Evolutionary conservation across 2,113 vertebrate genomes (phyloP), one percentile per base, ranked within the genome.

Genomic region (Tychaedon coryphoeus): DNA sequence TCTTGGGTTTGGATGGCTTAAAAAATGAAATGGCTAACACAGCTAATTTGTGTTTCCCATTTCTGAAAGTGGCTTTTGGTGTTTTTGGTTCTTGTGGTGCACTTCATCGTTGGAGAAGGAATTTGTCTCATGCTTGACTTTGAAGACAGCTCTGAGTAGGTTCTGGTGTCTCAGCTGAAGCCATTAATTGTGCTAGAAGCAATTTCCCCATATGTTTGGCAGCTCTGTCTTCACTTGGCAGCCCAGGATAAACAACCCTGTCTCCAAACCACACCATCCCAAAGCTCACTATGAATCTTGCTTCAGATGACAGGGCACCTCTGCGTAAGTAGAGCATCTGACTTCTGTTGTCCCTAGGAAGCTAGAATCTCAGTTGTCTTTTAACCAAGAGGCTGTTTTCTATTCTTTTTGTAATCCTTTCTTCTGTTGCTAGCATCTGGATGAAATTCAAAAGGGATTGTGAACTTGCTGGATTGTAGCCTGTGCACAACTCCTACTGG

Each of bases 231-330:
- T 93, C 45, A 24, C 82, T 96, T 95, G 96, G 95, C 94, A 96
- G 71, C 78, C 43, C 67, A 65, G 85, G 82, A 88, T 93, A 96
- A 96, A 96, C 93, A 96, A 64, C 53, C 60, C 72, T 58, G 75
- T 84, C 86, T 96, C 95, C 90, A 96, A 96, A 96, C 95, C 95
- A 90, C 95, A 96, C 95, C 48, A 77, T 94, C 96, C 82, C 95
- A 90, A 80, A 93, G 88, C 78, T 94, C 86, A 84, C 90, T 64
- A 92, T 96, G 94, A 96, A 96, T 96, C 95, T 96, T 96, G 61
- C 57, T 95, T 96, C 73, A 81, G 95, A 94, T 95, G 88, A 97
- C 95, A 94, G 65, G 90, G 88, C 57, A 94, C 88, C 95, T 96
- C 86, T 86, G 69, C 62, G 48, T 92, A 96, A 96, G 93, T 23